These are phyloP conservation scores for Trypoxylus dichotomus DNA, from an alignment of 1,140 invertebrate species.

Conservation along the genomic window DNA sequence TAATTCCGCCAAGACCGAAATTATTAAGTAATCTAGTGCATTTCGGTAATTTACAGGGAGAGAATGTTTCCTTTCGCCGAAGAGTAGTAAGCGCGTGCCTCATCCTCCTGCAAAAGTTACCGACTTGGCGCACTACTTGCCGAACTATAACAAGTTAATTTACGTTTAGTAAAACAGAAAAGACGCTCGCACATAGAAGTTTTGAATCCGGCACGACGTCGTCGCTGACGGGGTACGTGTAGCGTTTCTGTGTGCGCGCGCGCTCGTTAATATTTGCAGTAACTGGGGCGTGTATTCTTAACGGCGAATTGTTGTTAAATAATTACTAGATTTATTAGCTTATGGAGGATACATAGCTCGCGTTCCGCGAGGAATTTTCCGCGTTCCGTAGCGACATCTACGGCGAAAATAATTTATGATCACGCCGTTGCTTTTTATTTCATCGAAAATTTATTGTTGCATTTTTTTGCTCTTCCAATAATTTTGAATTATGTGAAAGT, in stretches of 20 bases:
- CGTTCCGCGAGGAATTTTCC: too few relatives aligned
- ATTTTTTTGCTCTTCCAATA: too few relatives aligned
- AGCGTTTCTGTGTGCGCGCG: not conserved
- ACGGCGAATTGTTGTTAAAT: constrained; percentile 8
- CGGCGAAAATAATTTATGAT: too few relatives aligned
- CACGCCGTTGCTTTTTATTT: too few relatives aligned
- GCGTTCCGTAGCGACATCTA: too few relatives aligned
- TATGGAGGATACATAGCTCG: not conserved
- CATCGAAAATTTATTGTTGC: too few relatives aligned
- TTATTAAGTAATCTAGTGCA: constrained; percentile 29
- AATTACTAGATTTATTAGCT: not conserved
- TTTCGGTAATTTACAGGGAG: constrained; percentile 25
- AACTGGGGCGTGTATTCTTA: not conserved
- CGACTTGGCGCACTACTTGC: constrained; percentile 25
- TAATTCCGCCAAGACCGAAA: constrained; percentile 27
- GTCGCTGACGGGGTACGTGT: not conserved
- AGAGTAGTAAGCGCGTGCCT: not conserved
- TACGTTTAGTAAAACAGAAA: constrained; percentile 12
- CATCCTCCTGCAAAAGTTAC: not conserved
- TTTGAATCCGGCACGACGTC: not conserved
- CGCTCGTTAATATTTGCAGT: not conserved
- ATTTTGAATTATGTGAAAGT: too few relatives aligned
- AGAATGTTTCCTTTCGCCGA: constrained; percentile 2
- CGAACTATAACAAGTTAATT: constrained; percentile 28
- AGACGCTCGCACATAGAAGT: not conserved